phyloP scores from a whole-genome alignment of 2,888 invertebrate genomes.

The Acleris cristana region DNA sequence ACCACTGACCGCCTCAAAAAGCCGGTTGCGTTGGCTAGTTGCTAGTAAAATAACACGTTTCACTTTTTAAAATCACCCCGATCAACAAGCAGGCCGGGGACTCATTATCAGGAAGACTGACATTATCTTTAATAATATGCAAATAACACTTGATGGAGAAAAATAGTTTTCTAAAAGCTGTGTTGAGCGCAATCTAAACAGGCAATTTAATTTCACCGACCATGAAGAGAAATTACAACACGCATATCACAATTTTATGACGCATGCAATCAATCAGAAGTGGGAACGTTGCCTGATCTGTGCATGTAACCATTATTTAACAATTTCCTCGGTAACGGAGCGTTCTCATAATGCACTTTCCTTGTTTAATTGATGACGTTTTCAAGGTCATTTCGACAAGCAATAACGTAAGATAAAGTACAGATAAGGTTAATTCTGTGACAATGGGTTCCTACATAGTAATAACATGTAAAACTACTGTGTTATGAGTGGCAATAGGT shows the following conservation, averaged over 20 bases:
- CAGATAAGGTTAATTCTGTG: too few relatives aligned
- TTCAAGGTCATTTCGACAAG: too few relatives aligned
- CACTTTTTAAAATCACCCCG: not conserved
- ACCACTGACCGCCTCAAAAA: too few relatives aligned
- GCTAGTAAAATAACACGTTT: not conserved
- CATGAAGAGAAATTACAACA: conserved; percentile 4
- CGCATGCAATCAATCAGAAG: conserved; percentile 12
- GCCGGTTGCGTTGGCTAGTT: not conserved
- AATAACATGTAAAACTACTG: too few relatives aligned
- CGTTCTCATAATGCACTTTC: not conserved
- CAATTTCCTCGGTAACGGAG: not conserved
- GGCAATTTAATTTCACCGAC: conserved; percentile 15
- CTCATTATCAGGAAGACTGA: not conserved
- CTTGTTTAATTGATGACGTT: not conserved
- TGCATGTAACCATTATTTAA: conserved; percentile 16
- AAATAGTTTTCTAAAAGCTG: conserved; percentile 5
- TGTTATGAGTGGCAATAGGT: too few relatives aligned
- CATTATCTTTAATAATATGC: not conserved
- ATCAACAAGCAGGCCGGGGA: not conserved
- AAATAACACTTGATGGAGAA: conserved; percentile 3
- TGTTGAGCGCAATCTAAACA: not conserved
- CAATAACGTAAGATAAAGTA: too few relatives aligned
- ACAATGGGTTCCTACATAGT: too few relatives aligned
- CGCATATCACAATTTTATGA: conserved; percentile 4
- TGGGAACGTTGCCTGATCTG: conserved; percentile 3